These are phyloP conservation scores for Thereva nobilitata DNA, from an alignment of 2,888 invertebrate species.

Conservation along the genomic window DNA sequence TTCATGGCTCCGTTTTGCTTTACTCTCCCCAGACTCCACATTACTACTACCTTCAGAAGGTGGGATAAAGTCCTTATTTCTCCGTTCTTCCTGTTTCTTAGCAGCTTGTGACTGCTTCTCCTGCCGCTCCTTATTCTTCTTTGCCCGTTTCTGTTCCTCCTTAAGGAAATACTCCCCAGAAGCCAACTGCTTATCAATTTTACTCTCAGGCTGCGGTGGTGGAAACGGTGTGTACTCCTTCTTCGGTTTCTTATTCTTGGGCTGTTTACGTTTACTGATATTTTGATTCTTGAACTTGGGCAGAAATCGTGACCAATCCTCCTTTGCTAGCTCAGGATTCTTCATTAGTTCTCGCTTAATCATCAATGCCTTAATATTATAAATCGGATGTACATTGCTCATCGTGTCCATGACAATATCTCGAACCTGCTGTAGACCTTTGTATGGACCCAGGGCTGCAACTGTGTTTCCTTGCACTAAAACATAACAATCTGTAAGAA, in stretches of 20 bases:
- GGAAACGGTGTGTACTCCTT: slow-evolving; percentile 98
- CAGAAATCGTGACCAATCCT: slow-evolving; percentile 95
- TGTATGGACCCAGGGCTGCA: slow-evolving; percentile 92
- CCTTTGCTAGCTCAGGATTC: slow-evolving; percentile 87
- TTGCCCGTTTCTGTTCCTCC: slow-evolving; percentile 75
- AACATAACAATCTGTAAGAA: slow-evolving; percentile 95
- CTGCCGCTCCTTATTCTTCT: slow-evolving; percentile 72
- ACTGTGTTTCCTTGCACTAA: slow-evolving; percentile 98
- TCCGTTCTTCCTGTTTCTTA: slow-evolving; percentile 73
- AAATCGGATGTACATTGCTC: slow-evolving; percentile 98
- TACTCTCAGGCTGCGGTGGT: slow-evolving; percentile 89
- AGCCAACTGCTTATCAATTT: slow-evolving; percentile 91
- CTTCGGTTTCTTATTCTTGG: slow-evolving; percentile 85
- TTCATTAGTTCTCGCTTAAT: slow-evolving; percentile 94
- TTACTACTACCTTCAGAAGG: slow-evolving; percentile 66
- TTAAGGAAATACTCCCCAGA: slow-evolving; percentile 96
- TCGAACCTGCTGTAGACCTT: slow-evolving; percentile 83
- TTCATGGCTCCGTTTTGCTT: slow-evolving; percentile 43
- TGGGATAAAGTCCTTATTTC: slow-evolving; percentile 81
- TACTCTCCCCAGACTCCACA: slow-evolving; percentile 42
- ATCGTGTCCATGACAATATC: slow-evolving; percentile 95
- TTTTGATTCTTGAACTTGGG: slow-evolving; percentile 92
- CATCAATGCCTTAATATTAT: slow-evolving; percentile 96
- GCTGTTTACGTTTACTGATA: slow-evolving; percentile 84
- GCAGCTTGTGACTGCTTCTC: slow-evolving; percentile 77